Evolutionary conservation across 2,797 vertebrate species (phyloP).

Genomic region (Pangasius mekongensis): DNA sequence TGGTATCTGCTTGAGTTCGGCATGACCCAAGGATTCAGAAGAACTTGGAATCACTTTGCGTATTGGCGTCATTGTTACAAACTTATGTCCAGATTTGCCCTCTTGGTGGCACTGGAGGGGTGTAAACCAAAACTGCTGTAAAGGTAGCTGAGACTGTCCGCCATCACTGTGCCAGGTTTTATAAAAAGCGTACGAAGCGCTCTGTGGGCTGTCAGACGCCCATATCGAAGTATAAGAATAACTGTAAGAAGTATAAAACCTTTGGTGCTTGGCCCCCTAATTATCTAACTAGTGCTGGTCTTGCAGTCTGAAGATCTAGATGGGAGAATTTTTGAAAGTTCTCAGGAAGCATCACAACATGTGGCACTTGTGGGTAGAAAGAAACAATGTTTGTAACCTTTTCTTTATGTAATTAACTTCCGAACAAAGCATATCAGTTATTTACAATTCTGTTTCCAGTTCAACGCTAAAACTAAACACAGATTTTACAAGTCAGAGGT

Average conservation of each 20-base stretch:
- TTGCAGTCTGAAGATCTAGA: background rate
- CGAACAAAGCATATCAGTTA: background rate
- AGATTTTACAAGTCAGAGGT: too few species aligned
- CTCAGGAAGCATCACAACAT: background rate
- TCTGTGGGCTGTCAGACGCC: too few species aligned
- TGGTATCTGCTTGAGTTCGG: background rate
- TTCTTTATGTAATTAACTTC: background rate
- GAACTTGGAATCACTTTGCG: background rate
- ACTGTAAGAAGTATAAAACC: background rate
- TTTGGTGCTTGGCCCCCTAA: background rate
- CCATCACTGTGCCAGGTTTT: background rate
- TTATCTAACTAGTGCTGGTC: background rate
- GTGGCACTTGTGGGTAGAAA: background rate
- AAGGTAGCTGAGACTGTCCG: background rate
- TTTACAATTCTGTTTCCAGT: too few species aligned
- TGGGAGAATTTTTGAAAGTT: background rate
- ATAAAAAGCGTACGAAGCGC: background rate
- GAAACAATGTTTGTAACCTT: background rate
- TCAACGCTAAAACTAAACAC: too few species aligned
- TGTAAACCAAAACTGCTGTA: too few species aligned
- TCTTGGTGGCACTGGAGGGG: too few species aligned
- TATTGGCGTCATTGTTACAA: background rate
- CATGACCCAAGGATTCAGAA: background rate
- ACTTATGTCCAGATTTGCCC: background rate
- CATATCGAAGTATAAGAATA: background rate